Evolutionary conservation across 1,140 invertebrate species (phyloP).

Genomic region (Helicoverpa zea): DNA sequence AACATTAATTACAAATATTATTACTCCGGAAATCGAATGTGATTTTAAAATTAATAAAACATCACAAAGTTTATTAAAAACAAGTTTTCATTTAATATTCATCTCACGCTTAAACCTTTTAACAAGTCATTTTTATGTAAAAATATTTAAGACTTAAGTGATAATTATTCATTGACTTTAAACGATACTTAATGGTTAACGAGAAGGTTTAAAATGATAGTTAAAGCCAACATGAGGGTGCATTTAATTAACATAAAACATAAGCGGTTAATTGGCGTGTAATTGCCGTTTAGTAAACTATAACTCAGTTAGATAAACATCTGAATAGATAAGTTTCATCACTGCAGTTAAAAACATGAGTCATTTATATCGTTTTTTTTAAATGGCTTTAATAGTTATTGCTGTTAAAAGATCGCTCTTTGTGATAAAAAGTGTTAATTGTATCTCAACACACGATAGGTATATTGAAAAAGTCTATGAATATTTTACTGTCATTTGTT

Average conservation of each 20-base stretch:
- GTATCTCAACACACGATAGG: neutral
- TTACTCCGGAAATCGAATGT: neutral
- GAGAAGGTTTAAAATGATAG: slow-evolving; percentile 36
- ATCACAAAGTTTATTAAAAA: slow-evolving; percentile 11
- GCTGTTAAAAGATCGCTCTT: too few relatives aligned
- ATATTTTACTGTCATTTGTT: too few relatives aligned
- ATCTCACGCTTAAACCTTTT: neutral
- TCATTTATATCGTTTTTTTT: slow-evolving; percentile 33
- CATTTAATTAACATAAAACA: slow-evolving; percentile 73
- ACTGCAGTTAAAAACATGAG: slow-evolving; percentile 32
- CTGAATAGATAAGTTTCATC: slow-evolving; percentile 48
- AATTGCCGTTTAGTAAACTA: slow-evolving; percentile 76
- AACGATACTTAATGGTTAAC: slow-evolving; percentile 54
- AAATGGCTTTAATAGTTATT: neutral
- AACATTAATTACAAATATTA: slow-evolving; percentile 16
- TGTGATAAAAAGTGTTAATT: neutral
- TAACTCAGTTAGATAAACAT: slow-evolving; percentile 62
- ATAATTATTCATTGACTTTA: slow-evolving; percentile 45
- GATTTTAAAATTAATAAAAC: neutral
- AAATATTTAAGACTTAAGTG: neutral
- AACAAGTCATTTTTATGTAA: neutral
- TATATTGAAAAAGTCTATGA: too few relatives aligned
- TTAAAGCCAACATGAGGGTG: slow-evolving; percentile 68
- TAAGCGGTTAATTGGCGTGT: slow-evolving; percentile 76
- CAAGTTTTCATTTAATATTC: neutral